Evolutionary conservation across 2,888 invertebrate genomes (phyloP).

Genomic region (Spodoptera exigua): DNA sequence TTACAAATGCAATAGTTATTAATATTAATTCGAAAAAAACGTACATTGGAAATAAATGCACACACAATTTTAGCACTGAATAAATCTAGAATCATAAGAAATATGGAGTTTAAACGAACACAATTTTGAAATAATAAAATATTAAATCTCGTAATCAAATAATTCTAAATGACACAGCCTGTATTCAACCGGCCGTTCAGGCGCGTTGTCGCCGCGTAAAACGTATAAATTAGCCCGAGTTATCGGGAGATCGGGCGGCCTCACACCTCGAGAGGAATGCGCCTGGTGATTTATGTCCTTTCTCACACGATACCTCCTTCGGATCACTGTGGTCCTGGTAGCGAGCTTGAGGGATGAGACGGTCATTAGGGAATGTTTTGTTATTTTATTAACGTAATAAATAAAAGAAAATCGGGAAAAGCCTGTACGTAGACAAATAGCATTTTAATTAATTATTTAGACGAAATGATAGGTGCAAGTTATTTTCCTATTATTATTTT

Average conservation of each 20-base stretch:
- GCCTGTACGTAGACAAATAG: too few species aligned
- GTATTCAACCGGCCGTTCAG: conserved; percentile 68
- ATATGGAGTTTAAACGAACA: conserved; percentile 7
- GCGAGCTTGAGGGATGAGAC: conserved; percentile 36
- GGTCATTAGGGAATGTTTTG: conserved; percentile 32
- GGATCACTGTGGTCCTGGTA: conserved; percentile 78
- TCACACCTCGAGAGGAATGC: conserved; percentile 88
- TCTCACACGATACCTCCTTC: conserved; percentile 77
- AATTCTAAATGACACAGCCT: conserved; percentile 55
- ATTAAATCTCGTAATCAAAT: conserved; percentile 5
- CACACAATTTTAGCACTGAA: too few species aligned
- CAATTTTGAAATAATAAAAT: conserved; percentile 6
- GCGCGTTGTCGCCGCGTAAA: conserved; percentile 87
- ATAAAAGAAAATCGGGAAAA: background rate
- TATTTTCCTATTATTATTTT: too few species aligned
- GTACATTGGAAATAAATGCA: too few species aligned
- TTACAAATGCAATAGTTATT: too few species aligned
- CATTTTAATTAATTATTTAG: too few species aligned
- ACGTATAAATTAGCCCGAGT: conserved; percentile 86
- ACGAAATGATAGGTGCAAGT: too few species aligned
- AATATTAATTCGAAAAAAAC: too few species aligned
- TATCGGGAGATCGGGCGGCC: conserved; percentile 87
- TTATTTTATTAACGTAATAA: conserved; percentile 6
- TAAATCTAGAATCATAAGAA: too few species aligned
- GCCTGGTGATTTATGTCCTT: conserved; percentile 80